phyloP scores from a whole-genome alignment of 92 coral and sea anemone genomes.

The Porites divaricata region DNA sequence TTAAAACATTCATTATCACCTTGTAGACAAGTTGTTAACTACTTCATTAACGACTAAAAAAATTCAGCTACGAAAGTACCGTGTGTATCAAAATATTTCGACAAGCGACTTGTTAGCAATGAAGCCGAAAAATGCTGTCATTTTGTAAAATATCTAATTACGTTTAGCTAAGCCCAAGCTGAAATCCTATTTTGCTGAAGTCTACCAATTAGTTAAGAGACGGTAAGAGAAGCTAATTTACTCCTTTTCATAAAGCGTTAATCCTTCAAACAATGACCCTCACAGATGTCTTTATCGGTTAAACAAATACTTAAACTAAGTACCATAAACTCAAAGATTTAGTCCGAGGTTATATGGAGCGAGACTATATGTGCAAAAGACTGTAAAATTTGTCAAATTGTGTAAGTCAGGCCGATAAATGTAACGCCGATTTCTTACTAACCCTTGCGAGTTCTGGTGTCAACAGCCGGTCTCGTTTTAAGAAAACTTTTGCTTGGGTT shows the following conservation, averaged over 20 bases:
- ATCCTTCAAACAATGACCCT: constrained; percentile 1
- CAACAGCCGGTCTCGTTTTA: not conserved
- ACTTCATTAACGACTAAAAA: constrained; percentile 2
- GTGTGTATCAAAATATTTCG: not conserved
- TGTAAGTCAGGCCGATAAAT: not conserved
- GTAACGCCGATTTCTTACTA: not conserved
- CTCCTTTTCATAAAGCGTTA: constrained; percentile 29
- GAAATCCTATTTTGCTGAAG: not conserved
- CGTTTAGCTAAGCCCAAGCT: not conserved
- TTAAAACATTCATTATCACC: constrained; percentile 26
- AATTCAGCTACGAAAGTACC: not conserved
- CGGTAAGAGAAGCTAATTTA: constrained; percentile 6
- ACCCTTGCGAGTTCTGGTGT: not conserved
- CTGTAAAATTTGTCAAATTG: not conserved
- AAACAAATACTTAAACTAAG: constrained; percentile 19
- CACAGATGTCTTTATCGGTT: constrained; percentile 22
- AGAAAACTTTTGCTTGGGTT: not conserved
- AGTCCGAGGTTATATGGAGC: not conserved
- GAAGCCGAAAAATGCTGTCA: not conserved
- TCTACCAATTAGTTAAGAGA: constrained; percentile 14
- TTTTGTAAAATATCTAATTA: not conserved
- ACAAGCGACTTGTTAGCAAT: not conserved
- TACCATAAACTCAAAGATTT: not conserved
- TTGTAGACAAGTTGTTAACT: not conserved
- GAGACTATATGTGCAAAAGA: not conserved